These are phyloP conservation scores for Saimiri boliviensis DNA, from an alignment of 2,113 vertebrate genomes.

Conservation along the genomic window DNA sequence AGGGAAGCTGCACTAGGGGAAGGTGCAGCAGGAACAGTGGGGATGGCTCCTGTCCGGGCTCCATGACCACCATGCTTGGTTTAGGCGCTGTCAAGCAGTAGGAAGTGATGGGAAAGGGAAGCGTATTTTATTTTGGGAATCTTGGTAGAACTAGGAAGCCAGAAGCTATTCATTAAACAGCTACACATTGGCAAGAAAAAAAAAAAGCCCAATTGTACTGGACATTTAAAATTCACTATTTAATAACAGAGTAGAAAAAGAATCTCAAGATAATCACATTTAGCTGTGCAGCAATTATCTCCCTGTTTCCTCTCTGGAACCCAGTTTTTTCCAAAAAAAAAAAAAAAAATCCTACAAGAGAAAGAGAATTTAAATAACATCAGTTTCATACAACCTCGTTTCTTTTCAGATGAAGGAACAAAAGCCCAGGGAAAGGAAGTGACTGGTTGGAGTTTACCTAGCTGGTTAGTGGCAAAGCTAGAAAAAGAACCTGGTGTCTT, in stretches of 20 bases:
- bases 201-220: not conserved
- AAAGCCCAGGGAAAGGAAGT: not conserved
- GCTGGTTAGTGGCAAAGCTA: not conserved
- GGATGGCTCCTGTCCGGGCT: not conserved
- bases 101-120: not conserved
- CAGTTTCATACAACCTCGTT: not conserved
- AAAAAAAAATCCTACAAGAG: not conserved
- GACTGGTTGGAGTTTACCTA: not conserved
- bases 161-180: slow-evolving; percentile 33
- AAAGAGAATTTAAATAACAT: not conserved
- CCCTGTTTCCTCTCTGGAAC: not conserved
- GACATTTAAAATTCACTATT: slow-evolving; percentile 14
- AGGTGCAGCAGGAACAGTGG: rapidly evolving
- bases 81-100: not conserved
- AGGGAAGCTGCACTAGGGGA: rapidly evolving
- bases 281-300: not conserved
- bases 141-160: slow-evolving; percentile 2
- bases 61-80: not conserved
- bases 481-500: not conserved
- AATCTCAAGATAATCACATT: not conserved
- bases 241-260: slow-evolving; percentile 14
- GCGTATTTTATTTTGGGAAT: not conserved
- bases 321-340: not conserved
- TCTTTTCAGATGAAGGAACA: slow-evolving; percentile 2
- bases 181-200: not conserved